Evolutionary conservation across 2,888 invertebrate genomes (phyloP), one percentile per base, ranked within the genome.

Genomic region (Portevinia maculata): DNA sequence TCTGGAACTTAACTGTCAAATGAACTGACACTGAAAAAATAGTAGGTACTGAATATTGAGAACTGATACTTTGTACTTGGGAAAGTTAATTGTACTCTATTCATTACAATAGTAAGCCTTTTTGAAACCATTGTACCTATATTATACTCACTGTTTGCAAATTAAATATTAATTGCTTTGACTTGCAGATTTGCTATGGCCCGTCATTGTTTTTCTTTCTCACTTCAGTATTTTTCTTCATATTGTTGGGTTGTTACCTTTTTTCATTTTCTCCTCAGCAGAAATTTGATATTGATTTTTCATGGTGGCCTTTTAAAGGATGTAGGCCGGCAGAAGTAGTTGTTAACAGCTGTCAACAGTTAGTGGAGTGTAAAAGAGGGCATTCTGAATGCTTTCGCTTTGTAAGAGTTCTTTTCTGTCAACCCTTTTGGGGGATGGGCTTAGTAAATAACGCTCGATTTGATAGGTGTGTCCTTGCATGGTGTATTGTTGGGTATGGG

Each of bases 301-400:
- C 53, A 59, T 55, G 48, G 44, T 81, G 65, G 76, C 81, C 76
- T 65, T 70, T 59, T 37, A 59, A 81, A 76, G 70, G 76, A 65
- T 53, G 62, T 37, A 62, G 48, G 39, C 67, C 60, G 53, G 50
- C 55, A 64, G 39, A 48, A 75, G 69, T 30, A 69, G 34, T 75
- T 69, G 69, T 69, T 52, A 70, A 48, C 81, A 81, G 81, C 75
- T 81, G 81, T 70, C 71, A 65, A 44, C 81, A 76, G 64, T 81
- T 76, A 81, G 76, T 71, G 76, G 65, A 76, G 76, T 76, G 71
- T 76, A 65, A 52, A 76, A 55, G 62, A 53, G 70, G 46, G 46
- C 65, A 64, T 76, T 65, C 30, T 15, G 30, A 34, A 34, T n/a
- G 28, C 53, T 28, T 46, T 41, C 15, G 15, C 24, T 46, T 21